Percentiles rank a stretch among this genome's conserved stretches.
These are phyloP conservation scores for Lacerta bilineata DNA, from an alignment of 2,797 vertebrate genomes.

Conservation along the genomic window DNA sequence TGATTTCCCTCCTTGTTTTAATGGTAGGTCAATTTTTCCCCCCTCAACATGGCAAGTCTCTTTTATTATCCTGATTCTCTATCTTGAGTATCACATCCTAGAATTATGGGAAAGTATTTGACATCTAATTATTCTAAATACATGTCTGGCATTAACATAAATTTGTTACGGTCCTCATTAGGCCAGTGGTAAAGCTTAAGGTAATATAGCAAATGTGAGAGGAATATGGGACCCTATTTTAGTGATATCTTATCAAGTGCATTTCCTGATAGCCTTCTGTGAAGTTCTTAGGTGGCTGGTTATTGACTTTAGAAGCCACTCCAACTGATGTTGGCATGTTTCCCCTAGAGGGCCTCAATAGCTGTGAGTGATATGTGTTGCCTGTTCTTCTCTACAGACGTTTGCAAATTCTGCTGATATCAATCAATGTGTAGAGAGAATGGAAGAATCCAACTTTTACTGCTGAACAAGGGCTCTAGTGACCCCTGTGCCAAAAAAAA, in stretches of 20 bases:
- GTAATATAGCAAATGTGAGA: neutral
- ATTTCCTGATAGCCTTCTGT: slow-evolving; percentile 1
- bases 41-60: neutral
- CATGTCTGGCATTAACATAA: neutral
- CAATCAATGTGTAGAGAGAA: slow-evolving; percentile 7
- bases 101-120: neutral
- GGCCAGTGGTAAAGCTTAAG: neutral
- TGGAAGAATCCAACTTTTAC: slow-evolving; percentile 15
- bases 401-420: slow-evolving; percentile 32
- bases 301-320: slow-evolving; percentile 3
- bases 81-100: neutral
- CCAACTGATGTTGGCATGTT: neutral
- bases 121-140: neutral
- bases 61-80: neutral
- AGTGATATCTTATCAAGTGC: neutral
- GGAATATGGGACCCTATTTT: neutral
- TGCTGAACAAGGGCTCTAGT: slow-evolving; percentile 3
- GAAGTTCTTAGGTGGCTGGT: neutral
- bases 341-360: neutral
- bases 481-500: neutral
- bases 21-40: neutral
- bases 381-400: neutral
- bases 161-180: neutral
- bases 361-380: slow-evolving; percentile 16
- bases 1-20: neutral